Conservation (phyloP, 2,797 vertebrate species). For the Bovichtus diacanthus region DNA sequence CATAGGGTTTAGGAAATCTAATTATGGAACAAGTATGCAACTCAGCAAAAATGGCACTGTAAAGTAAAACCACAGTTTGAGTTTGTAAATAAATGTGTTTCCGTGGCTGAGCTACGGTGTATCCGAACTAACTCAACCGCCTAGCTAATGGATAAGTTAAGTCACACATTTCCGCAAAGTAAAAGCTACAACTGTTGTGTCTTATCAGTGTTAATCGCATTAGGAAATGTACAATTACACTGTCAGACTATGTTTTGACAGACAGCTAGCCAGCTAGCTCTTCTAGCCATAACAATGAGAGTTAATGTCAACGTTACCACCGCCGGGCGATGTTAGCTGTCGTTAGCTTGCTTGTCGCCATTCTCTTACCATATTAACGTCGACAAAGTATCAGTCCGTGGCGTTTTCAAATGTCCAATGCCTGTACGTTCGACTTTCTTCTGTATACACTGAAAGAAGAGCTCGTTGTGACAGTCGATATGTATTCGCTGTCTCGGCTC, state of each 20-base stretch:
- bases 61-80: neutral
- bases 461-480: neutral
- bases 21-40: neutral
- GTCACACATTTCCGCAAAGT: neutral
- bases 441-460: neutral
- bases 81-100: neutral
- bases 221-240: neutral
- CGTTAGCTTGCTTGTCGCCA: constrained; percentile 49
- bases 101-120: neutral
- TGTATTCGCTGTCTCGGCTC: constrained; percentile 22
- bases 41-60: neutral
- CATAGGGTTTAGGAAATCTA: rapidly evolving
- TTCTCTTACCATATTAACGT: constrained; percentile 64
- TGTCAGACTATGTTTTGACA: constrained; percentile 28
- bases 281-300: constrained; percentile 64
- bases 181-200: neutral
- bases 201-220: neutral
- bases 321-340: constrained; percentile 50
- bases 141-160: neutral
- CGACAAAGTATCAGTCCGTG: constrained; percentile 8
- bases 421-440: neutral
- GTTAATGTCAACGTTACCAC: constrained; percentile 48
- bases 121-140: neutral
- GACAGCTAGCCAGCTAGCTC: constrained; percentile 40
- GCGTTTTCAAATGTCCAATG: neutral